Evolutionary conservation across 2,888 invertebrate species (phyloP).

Genomic region (Cantharis rustica): DNA sequence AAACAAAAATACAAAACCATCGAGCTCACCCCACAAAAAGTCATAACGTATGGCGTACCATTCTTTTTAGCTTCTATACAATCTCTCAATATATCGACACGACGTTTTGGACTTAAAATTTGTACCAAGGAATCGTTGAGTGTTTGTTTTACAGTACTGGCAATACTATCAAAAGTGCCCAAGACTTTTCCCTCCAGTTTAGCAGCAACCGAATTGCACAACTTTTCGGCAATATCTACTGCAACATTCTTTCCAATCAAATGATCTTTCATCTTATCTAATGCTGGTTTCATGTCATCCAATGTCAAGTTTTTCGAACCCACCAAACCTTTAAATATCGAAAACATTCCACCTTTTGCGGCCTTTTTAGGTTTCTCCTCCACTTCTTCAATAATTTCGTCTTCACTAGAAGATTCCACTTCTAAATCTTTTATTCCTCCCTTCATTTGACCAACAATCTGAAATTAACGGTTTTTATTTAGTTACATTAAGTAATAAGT

Average conservation of each 20-base stretch:
- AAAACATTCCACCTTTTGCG: slow-evolving; percentile 71
- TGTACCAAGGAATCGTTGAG: slow-evolving; percentile 90
- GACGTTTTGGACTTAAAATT: slow-evolving; percentile 91
- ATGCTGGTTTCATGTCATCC: slow-evolving; percentile 80
- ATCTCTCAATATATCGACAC: slow-evolving; percentile 95
- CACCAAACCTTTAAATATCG: slow-evolving; percentile 83
- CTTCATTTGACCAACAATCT: slow-evolving; percentile 84
- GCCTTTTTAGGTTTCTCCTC: slow-evolving; percentile 31
- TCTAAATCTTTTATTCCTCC: slow-evolving; percentile 83
- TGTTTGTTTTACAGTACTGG: slow-evolving; percentile 83
- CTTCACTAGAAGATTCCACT: slow-evolving; percentile 74
- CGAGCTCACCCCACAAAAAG: slow-evolving; percentile 88
- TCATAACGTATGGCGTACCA: slow-evolving; percentile 90
- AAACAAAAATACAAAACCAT: background rate
- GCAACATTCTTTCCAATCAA: slow-evolving; percentile 98
- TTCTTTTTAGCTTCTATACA: slow-evolving; percentile 83
- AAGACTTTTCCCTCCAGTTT: slow-evolving; percentile 91
- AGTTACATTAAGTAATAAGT: too few species aligned
- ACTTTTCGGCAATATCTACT: slow-evolving; percentile 88
- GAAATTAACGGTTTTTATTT: slow-evolving; percentile 10
- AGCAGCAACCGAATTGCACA: slow-evolving; percentile 90
- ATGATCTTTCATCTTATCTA: slow-evolving; percentile 95
- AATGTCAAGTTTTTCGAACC: slow-evolving; percentile 84
- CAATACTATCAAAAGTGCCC: slow-evolving; percentile 95
- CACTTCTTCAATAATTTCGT: slow-evolving; percentile 61